Base-by-base conservation (phyloP, 2,888 invertebrate species). In the Heliconius ethilla region DNA sequence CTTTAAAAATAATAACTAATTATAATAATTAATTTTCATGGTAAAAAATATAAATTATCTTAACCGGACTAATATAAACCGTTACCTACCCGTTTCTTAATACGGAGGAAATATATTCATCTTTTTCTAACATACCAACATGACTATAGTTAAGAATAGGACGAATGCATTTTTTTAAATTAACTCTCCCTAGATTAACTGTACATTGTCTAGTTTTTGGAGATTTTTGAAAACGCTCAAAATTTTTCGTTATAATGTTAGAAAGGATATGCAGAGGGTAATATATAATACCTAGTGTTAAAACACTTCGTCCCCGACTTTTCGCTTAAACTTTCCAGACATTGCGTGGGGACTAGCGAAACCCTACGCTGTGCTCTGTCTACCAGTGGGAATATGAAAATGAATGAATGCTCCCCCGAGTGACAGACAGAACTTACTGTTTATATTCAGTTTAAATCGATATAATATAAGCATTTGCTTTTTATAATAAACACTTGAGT, bases 81-180 rank as follows among this genome's bases (percentile, higher is more conserved):
- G n/a, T 59, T 59, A n/a, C 59, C n/a, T 10, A 72, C 33, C 33
- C 51, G 22, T 51, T 29, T 55, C 13, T 59, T n/a, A 37, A 18
- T 18, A 55, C 11, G 51, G 15, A 55, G 72, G 37, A 37, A 33
- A 59, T 59, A 72, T 37, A 59, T 55, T 33, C 72, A 72, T 59
- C 59, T 72, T 37, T 72, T 25, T 72, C 33, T 72, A 25, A 37
- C 59, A 25, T 37, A 59, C n/a, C n/a, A 59, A 59, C 45, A 70
- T 45, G 22, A 72, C n/a, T 59, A 72, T 37, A 37, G n/a, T 59
- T 72, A 72, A 72, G n/a, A 59, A n/a, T 37, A 33, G 59, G 72
- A 72, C 59, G 59, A 72, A 72, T 72, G 72, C 55, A 72, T 55
- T 59, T 37, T 59, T 59, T 33, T 25, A n/a, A 59, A n/a, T 25